Evolutionary conservation across 2,888 invertebrate genomes (phyloP).

Genomic region (Schizotus pectinicornis): DNA sequence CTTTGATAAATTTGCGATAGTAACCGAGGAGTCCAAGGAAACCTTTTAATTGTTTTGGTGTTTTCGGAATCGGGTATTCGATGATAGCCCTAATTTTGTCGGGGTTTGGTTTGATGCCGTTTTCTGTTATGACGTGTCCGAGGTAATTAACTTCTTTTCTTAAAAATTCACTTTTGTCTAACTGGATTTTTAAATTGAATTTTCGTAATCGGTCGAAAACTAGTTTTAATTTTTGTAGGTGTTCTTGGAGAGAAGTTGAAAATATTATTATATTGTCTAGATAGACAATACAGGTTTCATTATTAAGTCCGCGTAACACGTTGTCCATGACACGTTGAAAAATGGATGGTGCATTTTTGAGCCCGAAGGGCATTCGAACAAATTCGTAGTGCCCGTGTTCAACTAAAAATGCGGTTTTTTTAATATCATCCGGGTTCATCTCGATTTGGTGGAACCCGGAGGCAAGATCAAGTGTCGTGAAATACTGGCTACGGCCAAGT

Average conservation of each 20-base stretch:
- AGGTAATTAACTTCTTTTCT: slow-evolving; percentile 41
- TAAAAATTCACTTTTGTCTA: slow-evolving; percentile 39
- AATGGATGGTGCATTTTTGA: slow-evolving; percentile 38
- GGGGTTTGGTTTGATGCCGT: too few relatives aligned
- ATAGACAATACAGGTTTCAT: slow-evolving; percentile 39
- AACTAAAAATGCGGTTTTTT: slow-evolving; percentile 41
- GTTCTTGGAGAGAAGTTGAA: slow-evolving; percentile 47
- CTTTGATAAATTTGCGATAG: slow-evolving; percentile 7
- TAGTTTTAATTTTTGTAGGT: slow-evolving; percentile 30
- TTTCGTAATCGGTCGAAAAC: slow-evolving; percentile 38
- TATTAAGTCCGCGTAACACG: slow-evolving; percentile 34
- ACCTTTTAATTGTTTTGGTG: too few relatives aligned
- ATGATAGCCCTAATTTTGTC: too few relatives aligned
- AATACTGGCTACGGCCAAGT: slow-evolving; percentile 42
- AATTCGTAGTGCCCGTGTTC: slow-evolving; percentile 41
- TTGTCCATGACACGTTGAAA: slow-evolving; percentile 44
- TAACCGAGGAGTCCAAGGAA: too few relatives aligned
- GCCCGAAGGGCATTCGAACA: slow-evolving; percentile 43
- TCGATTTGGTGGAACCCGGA: slow-evolving; percentile 42
- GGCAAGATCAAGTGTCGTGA: slow-evolving; percentile 38
- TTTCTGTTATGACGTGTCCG: slow-evolving; percentile 43
- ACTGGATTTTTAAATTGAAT: slow-evolving; percentile 39
- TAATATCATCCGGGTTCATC: slow-evolving; percentile 33
- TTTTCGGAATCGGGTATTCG: too few relatives aligned
- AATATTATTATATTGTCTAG: slow-evolving; percentile 50